phyloP scores from a whole-genome alignment of 1,140 invertebrate genomes.

The Potamilus streckersoni region DNA sequence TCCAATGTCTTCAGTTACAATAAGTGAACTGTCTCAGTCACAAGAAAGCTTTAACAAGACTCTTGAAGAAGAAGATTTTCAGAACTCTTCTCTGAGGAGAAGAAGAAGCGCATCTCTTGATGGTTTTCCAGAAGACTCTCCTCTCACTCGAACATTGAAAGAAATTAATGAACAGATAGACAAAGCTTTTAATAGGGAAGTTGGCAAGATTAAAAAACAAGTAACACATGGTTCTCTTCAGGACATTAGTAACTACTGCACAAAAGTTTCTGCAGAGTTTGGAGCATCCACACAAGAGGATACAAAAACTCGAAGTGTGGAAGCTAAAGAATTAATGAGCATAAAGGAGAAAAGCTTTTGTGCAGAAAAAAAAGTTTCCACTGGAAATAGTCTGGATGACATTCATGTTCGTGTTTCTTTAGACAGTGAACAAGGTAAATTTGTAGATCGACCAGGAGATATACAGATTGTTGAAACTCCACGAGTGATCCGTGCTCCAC shows the following conservation, averaged over 20 bases:
- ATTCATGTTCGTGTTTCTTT: not conserved
- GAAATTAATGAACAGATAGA: slow-evolving; percentile 62
- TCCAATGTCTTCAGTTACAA: slow-evolving; percentile 56
- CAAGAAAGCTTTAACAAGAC: slow-evolving; percentile 40
- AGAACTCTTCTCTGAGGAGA: slow-evolving; percentile 26
- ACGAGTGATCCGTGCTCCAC: slow-evolving; percentile 35
- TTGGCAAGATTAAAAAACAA: too few species aligned
- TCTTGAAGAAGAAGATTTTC: slow-evolving; percentile 4
- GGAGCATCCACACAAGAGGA: slow-evolving; percentile 5
- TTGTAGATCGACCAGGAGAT: slow-evolving; percentile 42
- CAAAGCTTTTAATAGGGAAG: slow-evolving; percentile 50
- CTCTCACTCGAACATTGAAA: slow-evolving; percentile 49
- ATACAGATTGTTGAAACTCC: slow-evolving; percentile 45
- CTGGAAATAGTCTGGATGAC: too few species aligned
- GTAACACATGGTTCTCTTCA: too few species aligned
- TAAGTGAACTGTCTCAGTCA: slow-evolving; percentile 61
- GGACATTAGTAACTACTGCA: too few species aligned
- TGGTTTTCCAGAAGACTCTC: slow-evolving; percentile 51
- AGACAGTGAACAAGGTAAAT: slow-evolving; percentile 20
- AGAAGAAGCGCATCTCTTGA: slow-evolving; percentile 56
- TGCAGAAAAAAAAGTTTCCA: too few species aligned
- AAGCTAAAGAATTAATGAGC: not conserved
- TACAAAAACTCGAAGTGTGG: not conserved
- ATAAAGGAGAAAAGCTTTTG: too few species aligned
- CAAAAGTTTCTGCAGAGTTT: too few species aligned